phyloP scores from a whole-genome alignment of 2,113 vertebrate species.

The Delphinapterus leucas region DNA sequence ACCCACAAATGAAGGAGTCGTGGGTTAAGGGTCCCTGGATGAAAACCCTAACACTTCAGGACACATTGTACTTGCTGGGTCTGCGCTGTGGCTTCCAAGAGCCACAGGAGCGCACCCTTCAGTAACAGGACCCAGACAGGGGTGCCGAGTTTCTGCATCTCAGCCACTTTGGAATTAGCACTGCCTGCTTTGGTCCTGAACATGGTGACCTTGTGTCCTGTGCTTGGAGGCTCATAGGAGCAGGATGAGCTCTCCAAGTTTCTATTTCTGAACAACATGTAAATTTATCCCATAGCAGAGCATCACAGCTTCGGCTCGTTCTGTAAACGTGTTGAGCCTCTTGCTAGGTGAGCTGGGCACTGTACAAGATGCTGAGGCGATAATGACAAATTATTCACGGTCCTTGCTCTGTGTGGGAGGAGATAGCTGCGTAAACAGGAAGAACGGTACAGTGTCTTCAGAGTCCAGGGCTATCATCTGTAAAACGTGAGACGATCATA shows the following conservation, averaged over 20 bases:
- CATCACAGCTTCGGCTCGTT: too few relatives aligned
- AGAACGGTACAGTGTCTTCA: rapidly evolving
- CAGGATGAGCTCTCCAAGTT: neutral
- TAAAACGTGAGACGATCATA: neutral
- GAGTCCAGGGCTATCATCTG: rapidly evolving
- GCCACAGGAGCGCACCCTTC: neutral
- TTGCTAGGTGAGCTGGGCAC: neutral
- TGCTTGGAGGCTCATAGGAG: neutral
- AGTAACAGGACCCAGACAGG: neutral
- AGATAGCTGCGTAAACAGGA: neutral
- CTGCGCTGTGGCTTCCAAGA: neutral
- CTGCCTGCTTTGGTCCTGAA: neutral
- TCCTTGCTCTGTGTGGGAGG: neutral
- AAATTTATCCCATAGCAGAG: neutral
- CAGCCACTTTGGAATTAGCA: neutral
- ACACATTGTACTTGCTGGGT: neutral
- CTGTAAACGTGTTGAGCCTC: neutral
- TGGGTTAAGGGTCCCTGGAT: neutral
- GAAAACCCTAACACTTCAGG: neutral
- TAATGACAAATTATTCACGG: rapidly evolving
- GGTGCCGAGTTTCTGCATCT: neutral
- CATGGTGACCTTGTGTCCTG: neutral
- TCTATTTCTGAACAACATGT: neutral
- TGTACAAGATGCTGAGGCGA: neutral
- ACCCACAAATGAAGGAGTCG: neutral